phyloP scores from a whole-genome alignment of 1,140 invertebrate species.

The Doryteuthis pealeii region DNA sequence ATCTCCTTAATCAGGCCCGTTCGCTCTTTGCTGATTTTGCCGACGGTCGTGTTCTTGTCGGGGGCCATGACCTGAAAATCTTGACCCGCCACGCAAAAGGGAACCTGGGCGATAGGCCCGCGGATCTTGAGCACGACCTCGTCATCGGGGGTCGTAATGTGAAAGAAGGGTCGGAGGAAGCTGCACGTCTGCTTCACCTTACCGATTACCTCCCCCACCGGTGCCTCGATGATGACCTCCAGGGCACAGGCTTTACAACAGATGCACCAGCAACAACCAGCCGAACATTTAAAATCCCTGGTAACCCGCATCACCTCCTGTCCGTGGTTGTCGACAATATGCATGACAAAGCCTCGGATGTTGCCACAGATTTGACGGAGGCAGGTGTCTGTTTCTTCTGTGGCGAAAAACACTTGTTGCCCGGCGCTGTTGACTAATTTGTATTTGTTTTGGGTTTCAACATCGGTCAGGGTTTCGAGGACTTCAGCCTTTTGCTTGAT shows the following conservation, averaged over 20 bases:
- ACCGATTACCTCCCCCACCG: slow-evolving; percentile 68
- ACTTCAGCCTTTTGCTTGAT: slow-evolving; percentile 86
- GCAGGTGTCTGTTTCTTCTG: slow-evolving; percentile 74
- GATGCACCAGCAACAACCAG: slow-evolving; percentile 72
- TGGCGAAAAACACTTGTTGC: slow-evolving; percentile 80
- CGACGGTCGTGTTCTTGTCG: slow-evolving; percentile 67
- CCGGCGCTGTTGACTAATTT: slow-evolving; percentile 73
- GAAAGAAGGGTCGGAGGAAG: slow-evolving; percentile 74
- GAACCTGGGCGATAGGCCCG: slow-evolving; percentile 66
- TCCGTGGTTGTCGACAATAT: slow-evolving; percentile 76
- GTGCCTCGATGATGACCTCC: slow-evolving; percentile 52
- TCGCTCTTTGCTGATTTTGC: slow-evolving; percentile 79
- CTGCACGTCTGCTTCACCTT: slow-evolving; percentile 84
- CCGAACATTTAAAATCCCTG: slow-evolving; percentile 75
- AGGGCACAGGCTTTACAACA: slow-evolving; percentile 66
- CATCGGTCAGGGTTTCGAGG: slow-evolving; percentile 77
- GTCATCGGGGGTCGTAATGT: slow-evolving; percentile 76
- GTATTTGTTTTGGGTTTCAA: slow-evolving; percentile 85
- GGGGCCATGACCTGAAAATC: slow-evolving; percentile 66
- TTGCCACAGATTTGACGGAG: slow-evolving; percentile 78
- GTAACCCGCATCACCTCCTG: slow-evolving; percentile 78
- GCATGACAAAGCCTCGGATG: slow-evolving; percentile 80
- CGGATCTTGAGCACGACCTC: slow-evolving; percentile 79
- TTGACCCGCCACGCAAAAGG: background rate
- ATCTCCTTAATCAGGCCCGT: slow-evolving; percentile 70